A percentile compares a stretch with the other conserved stretches of the same genome.
Evolutionary conservation across 2,113 vertebrate genomes (phyloP).

Genomic region (Axis porcinus): DNA sequence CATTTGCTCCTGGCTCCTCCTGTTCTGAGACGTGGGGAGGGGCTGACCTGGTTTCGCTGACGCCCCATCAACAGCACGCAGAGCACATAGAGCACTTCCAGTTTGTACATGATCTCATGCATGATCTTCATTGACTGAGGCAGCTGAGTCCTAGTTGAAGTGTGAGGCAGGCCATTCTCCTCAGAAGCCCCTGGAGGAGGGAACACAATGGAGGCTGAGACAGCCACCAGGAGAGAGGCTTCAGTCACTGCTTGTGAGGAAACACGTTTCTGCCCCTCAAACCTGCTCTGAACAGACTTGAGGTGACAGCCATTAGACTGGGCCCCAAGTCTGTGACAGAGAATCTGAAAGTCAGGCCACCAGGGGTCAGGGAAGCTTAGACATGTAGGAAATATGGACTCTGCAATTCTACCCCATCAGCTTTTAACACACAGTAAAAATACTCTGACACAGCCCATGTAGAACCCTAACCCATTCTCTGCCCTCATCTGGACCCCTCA

Average conservation of each 20-base stretch:
- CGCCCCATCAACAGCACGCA: constrained; percentile 98
- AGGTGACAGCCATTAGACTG: not conserved
- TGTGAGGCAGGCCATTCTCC: constrained; percentile 91
- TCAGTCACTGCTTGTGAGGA: not conserved
- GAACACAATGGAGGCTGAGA: constrained; percentile 50
- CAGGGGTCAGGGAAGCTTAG: not conserved
- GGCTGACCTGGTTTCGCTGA: constrained; percentile 94
- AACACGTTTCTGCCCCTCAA: not conserved
- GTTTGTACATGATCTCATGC: constrained; percentile 99
- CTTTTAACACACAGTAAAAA: not conserved
- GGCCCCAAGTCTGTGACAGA: not conserved
- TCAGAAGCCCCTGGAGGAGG: constrained; percentile 90
- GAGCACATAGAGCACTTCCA: constrained; percentile 97
- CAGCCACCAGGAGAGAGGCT: constrained; percentile 26
- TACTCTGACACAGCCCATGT: not conserved
- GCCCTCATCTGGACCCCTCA: not conserved
- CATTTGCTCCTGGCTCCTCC: not conserved
- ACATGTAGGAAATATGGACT: not conserved
- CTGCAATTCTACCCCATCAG: not conserved
- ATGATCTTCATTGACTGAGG: constrained; percentile 99
- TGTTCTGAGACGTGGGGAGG: not conserved
- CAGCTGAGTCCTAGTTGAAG: constrained; percentile 89
- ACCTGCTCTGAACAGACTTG: not conserved
- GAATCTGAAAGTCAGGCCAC: not conserved
- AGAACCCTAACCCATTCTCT: not conserved